Conservation (phyloP, 2,797 vertebrate genomes). For the Lophura swinhoii region DNA sequence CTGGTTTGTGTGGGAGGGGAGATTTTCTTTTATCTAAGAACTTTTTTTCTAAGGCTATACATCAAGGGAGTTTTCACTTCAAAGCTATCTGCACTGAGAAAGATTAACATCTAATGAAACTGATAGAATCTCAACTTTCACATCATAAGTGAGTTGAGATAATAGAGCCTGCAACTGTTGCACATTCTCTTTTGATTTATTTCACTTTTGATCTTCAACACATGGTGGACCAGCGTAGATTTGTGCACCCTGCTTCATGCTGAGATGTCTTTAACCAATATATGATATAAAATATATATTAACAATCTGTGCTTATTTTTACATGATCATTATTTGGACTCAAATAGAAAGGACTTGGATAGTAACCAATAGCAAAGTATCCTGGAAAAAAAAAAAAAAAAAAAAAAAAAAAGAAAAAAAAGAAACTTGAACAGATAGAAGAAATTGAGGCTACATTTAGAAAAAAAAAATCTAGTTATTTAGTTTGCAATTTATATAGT, state of each 20-base stretch:
- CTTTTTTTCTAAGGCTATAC: slow-evolving; percentile 14
- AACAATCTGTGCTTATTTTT: slow-evolving; percentile 18
- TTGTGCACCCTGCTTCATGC: slow-evolving; percentile 24
- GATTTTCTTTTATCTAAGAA: slow-evolving; percentile 19
- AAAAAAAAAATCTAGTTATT: neutral
- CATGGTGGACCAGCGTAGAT: slow-evolving; percentile 19
- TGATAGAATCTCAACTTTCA: neutral
- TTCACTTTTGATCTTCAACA: slow-evolving; percentile 58
- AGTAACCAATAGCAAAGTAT: neutral
- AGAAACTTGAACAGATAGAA: neutral
- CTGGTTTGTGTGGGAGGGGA: neutral
- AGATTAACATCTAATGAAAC: slow-evolving; percentile 28
- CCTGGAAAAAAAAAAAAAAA: neutral
- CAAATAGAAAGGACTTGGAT: neutral
- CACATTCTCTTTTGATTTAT: slow-evolving; percentile 62
- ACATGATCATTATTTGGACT: neutral
- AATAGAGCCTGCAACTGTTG: neutral
- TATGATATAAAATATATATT: slow-evolving; percentile 23
- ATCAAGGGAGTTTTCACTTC: slow-evolving; percentile 45
- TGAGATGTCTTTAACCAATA: slow-evolving; percentile 3
- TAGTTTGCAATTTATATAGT: neutral
- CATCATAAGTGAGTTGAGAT: neutral
- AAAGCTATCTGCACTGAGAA: slow-evolving; percentile 7
- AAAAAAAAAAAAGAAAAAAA: neutral
- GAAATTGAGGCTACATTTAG: neutral